A percentile compares a stretch with the other conserved stretches of the same genome.
phyloP scores from a whole-genome alignment of 2,888 invertebrate species.

The Dromius quadrimaculatus region DNA sequence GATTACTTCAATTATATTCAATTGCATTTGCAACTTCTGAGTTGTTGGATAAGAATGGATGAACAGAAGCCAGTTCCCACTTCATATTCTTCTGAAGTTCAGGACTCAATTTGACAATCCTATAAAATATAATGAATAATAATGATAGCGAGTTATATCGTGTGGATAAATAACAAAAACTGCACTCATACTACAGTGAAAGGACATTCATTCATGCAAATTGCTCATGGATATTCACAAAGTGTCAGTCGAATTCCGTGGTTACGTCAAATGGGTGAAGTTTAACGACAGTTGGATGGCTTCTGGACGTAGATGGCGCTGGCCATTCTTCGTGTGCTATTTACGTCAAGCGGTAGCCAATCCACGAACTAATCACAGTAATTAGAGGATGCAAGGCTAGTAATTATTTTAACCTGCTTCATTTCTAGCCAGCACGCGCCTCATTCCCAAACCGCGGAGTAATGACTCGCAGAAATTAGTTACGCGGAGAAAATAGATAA shows the following conservation, averaged over 20 bases:
- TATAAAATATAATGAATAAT: no score
- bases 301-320: conserved; percentile 7
- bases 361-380: conserved; percentile 50
- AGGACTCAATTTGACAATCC: no score
- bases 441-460: conserved; percentile 34
- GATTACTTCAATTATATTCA: no score
- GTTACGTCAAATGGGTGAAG: conserved; percentile 48
- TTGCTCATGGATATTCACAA: conserved; percentile 47
- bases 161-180: neutral
- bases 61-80: no score
- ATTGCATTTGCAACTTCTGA: no score
- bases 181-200: neutral
- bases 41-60: no score
- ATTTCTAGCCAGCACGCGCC: conserved; percentile 30
- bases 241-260: conserved; percentile 44
- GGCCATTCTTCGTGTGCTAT: conserved; percentile 42
- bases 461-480: conserved; percentile 51
- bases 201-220: conserved; percentile 28
- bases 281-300: conserved; percentile 49
- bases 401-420: conserved; percentile 49
- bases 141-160: conserved; percentile 2
- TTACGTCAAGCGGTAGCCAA: conserved; percentile 39
- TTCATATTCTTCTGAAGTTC: no score
- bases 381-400: conserved; percentile 49
- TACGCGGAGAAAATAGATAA: conserved; percentile 51